Evolutionary conservation across 2,888 invertebrate species (phyloP).

Genomic region (Sinelater perroti): DNA sequence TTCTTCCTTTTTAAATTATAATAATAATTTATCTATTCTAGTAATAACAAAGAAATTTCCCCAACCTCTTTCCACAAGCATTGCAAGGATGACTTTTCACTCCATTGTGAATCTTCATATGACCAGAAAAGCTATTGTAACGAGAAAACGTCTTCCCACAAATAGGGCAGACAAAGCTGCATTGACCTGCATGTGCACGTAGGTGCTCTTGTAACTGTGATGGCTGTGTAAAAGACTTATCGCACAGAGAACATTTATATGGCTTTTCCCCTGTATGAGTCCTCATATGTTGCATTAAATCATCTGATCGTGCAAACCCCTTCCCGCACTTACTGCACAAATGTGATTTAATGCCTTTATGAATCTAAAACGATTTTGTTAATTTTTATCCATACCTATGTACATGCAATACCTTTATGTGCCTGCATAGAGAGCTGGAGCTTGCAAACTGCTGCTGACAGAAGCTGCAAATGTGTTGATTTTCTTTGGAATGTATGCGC

Average conservation of each 20-base stretch:
- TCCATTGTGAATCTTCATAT: slow-evolving; percentile 39
- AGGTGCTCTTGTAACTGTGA: slow-evolving; percentile 40
- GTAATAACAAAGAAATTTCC: background rate
- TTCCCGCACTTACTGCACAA: slow-evolving; percentile 40
- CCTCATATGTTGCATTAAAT: slow-evolving; percentile 37
- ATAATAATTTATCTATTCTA: too few species aligned
- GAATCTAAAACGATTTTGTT: slow-evolving; percentile 36
- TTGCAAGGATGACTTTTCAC: slow-evolving; percentile 35
- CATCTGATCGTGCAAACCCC: slow-evolving; percentile 37
- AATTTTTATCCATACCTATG: too few species aligned
- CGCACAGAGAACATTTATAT: slow-evolving; percentile 32
- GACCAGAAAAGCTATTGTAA: slow-evolving; percentile 38
- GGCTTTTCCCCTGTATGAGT: slow-evolving; percentile 41
- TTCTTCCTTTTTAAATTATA: background rate
- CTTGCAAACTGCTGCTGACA: slow-evolving; percentile 38
- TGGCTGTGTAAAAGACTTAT: slow-evolving; percentile 39
- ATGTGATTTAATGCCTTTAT: slow-evolving; percentile 39
- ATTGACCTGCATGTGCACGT: slow-evolving; percentile 37
- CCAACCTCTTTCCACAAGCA: slow-evolving; percentile 37
- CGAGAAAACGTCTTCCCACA: slow-evolving; percentile 39
- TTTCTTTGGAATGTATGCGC: slow-evolving; percentile 27
- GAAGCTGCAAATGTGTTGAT: slow-evolving; percentile 34
- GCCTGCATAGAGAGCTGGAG: slow-evolving; percentile 38
- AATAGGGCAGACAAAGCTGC: slow-evolving; percentile 36
- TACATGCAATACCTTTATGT: slow-evolving; percentile 34